Base-by-base conservation (phyloP, 2,113 vertebrate genomes). In the Psittacula cyanocephala region DNA sequence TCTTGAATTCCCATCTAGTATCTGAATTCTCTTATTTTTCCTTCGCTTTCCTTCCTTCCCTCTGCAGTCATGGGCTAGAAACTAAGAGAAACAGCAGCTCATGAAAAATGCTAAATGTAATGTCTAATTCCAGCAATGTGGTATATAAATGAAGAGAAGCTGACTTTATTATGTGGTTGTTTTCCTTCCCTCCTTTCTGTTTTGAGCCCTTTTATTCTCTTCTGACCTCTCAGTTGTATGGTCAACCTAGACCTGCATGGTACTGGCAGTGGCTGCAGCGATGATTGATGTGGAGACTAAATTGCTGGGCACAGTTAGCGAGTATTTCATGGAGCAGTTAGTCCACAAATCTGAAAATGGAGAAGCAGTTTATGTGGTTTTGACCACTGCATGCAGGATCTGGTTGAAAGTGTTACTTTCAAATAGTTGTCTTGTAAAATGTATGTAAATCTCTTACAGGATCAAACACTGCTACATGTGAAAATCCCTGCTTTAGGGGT, bases 261-360 rank as follows among this genome's bases (percentile, higher is more conserved):
- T 47, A 50, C 53, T n/a, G 23, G 47, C 65, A 72, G 49, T 78
- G 82, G 44, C 82, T 63, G 82, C 28, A 14, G 64, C 76, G 70
- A 0, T 94, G 94, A 92, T 60, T 88, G 86, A 91, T 95, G 83
- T 86, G 80, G 60, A 81, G 25, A 25, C 60, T 81, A 39, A 91
- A 90, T 83, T 86, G 50, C 64, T 64, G 39, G 72, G 37, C 46
- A 59, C 77, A 71, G 65, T 84, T 46, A 68, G 72, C 46, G 64
- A 74, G 86, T 86, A 49, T 88, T 95, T 92, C 29, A 39, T 89
- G 80, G 62, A 81, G 88, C 92, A 86, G 80, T 94, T 64, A 91
- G 53, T 67, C 68, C 16, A 18, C 60, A 93, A 67, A 70, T 11
- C 49, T 81, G 53, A 63, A 86, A 50, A 74, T 52, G 64, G 68